Conservation (phyloP, 2,113 vertebrate genomes). For the Heteronetta atricapilla region DNA sequence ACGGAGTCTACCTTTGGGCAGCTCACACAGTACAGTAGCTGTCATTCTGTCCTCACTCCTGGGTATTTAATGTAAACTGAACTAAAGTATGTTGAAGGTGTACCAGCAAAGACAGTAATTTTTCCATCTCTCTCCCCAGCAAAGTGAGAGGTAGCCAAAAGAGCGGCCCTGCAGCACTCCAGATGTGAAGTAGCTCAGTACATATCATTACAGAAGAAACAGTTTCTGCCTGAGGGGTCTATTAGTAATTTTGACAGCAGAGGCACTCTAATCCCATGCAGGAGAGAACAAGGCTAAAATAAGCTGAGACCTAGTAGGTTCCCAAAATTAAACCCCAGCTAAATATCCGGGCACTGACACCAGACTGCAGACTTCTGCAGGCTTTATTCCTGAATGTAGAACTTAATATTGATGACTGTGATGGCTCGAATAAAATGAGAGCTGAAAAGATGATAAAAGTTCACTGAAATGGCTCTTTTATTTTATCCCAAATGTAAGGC, state of each 20-base stretch:
- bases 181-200: conserved; percentile 70
- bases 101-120: conserved; percentile 63
- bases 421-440: neutral
- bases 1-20: conserved; percentile 81
- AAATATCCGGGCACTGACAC: neutral
- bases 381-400: neutral
- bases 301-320: neutral
- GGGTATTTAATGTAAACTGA: conserved; percentile 76
- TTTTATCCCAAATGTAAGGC: neutral
- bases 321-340: neutral
- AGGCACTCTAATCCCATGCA: conserved; percentile 42
- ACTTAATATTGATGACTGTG: neutral
- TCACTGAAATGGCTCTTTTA: conserved; percentile 4
- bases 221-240: conserved; percentile 61
- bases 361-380: neutral
- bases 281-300: conserved; percentile 21
- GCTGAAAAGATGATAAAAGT: neutral
- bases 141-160: conserved; percentile 68
- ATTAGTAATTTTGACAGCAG: conserved; percentile 66
- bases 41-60: conserved; percentile 83
- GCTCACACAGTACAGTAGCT: conserved; percentile 77
- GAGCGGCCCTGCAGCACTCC: conserved; percentile 77
- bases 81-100: conserved; percentile 75
- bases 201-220: conserved; percentile 44
- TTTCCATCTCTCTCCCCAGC: conserved; percentile 55